Percentiles rank a stretch among this genome's conserved stretches.
These are phyloP conservation scores for Drosophila setifemur DNA, from an alignment of 1,140 invertebrate species.

Conservation along the genomic window DNA sequence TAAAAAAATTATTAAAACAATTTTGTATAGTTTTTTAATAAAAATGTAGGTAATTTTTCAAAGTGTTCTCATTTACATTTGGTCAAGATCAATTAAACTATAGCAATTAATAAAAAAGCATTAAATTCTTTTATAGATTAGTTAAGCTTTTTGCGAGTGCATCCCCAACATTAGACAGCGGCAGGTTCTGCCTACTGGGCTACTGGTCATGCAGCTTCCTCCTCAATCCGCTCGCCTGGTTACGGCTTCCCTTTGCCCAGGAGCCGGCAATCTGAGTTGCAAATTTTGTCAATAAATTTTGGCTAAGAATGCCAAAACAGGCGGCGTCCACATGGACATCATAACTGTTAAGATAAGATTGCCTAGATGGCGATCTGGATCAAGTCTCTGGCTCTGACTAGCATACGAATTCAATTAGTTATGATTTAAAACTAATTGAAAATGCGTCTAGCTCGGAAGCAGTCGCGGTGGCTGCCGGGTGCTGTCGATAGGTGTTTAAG, in stretches of 20 bases:
- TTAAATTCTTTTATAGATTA: too few species aligned
- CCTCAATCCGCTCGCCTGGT: constrained; percentile 13
- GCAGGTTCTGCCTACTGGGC: constrained; percentile 64
- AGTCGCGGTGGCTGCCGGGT: constrained; percentile 8
- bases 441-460: constrained; percentile 56
- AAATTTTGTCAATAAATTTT: constrained; percentile 80
- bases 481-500: constrained; percentile 74
- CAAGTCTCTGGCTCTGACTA: neutral
- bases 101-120: too few species aligned
- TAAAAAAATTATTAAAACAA: too few species aligned
- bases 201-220: constrained; percentile 65
- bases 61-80: too few species aligned
- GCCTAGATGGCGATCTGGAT: constrained; percentile 44
- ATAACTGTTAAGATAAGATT: constrained; percentile 79
- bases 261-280: constrained; percentile 61
- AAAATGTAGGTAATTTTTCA: too few species aligned
- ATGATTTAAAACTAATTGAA: constrained; percentile 79
- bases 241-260: constrained; percentile 5
- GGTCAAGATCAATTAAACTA: too few species aligned
- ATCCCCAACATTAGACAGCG: constrained; percentile 20
- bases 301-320: constrained; percentile 73
- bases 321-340: constrained; percentile 41
- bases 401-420: constrained; percentile 79
- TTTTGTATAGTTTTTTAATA: too few species aligned
- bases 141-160: constrained; percentile 7